Evolutionary conservation across 1,140 invertebrate species (phyloP).

Genomic region (Drosophila bocki): DNA sequence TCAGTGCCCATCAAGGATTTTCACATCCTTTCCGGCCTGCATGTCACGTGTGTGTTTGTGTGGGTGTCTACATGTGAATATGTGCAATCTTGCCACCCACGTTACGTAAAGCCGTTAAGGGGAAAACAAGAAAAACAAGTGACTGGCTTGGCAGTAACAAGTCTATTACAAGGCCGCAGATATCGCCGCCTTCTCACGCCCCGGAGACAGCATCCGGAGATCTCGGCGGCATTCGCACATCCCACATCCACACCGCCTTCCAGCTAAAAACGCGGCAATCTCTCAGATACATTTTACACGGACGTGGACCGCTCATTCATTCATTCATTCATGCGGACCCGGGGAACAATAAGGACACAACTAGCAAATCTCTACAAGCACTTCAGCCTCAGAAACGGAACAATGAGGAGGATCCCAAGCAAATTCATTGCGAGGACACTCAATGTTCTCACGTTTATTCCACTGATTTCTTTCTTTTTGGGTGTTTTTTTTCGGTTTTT

Average conservation of each 20-base stretch:
- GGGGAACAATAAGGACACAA: slow-evolving; percentile 79
- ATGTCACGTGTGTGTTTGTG: slow-evolving; percentile 60
- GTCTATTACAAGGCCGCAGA: slow-evolving; percentile 49
- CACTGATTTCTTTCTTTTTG: slow-evolving; percentile 31
- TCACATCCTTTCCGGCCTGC: slow-evolving; percentile 48
- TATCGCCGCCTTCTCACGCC: slow-evolving; percentile 75
- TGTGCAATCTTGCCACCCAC: slow-evolving; percentile 55
- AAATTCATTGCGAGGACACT: slow-evolving; percentile 73
- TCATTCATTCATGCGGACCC: slow-evolving; percentile 49
- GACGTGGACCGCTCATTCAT: slow-evolving; percentile 47
- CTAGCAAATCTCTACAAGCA: slow-evolving; percentile 78
- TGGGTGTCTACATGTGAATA: neutral
- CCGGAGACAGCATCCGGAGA: slow-evolving; percentile 27
- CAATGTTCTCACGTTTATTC: slow-evolving; percentile 74
- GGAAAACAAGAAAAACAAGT: slow-evolving; percentile 15
- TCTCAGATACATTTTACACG: slow-evolving; percentile 51
- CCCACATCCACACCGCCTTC: slow-evolving; percentile 23
- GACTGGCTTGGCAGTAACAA: slow-evolving; percentile 36
- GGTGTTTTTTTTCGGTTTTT: slow-evolving; percentile 42
- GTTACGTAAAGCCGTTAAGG: slow-evolving; percentile 56
- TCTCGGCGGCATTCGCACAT: slow-evolving; percentile 8
- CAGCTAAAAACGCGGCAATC: slow-evolving; percentile 63
- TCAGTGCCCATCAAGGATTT: neutral
- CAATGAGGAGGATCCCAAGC: slow-evolving; percentile 63
- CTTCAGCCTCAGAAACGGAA: slow-evolving; percentile 46